Evolutionary conservation across 2,888 invertebrate species (phyloP), one percentile per base, ranked within the genome.

Genomic region (Conchocele bisecta): DNA sequence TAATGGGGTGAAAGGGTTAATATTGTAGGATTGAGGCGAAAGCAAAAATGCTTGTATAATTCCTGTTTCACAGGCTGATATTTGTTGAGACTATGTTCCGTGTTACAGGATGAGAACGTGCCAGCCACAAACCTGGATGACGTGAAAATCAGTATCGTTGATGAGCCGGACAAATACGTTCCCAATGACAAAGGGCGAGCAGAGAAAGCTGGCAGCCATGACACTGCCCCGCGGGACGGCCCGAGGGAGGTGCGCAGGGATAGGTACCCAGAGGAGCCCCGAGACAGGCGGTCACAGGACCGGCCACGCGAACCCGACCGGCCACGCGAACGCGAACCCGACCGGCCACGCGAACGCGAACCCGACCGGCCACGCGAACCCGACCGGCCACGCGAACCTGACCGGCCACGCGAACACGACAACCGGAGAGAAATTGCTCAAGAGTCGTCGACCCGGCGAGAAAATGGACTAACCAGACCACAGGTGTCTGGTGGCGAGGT

Each of bases 151-250:
- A 86, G 83, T 54, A 84, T 90, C 6, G 79, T 83, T 24, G 85
- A 85, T 24, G 88, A 89, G 91, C 56, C 15, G 33, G 69, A 69
- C 29, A 54, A 60, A 54, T 39, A 48, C 15, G 28, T 42, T 48
- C 58, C 39, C 28, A 11, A 33, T 9, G 39, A 26, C 29, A 3
- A 26, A 13, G 35, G 22, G 26, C 59, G 24, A 44, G n/a, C 61
- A 15, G n/a, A n/a, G n/a, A 96, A 96, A n/a, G 53, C 64, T 3
- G 61, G 64, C 28, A 70, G 41, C 26, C 48, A 68, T 50, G 24
- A 53, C 17, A 51, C 24, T 33, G 59, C 54, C 22, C 15, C 29
- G 17, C 15, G 41, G 3, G 50, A 68, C 31, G n/a, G n/a, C n/a
- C n/a, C n/a, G n/a, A n/a, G n/a, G n/a, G n/a, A n/a, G n/a, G n/a